Base-by-base conservation (phyloP, 1,140 invertebrate genomes). In the Notospermus geniculatus region DNA sequence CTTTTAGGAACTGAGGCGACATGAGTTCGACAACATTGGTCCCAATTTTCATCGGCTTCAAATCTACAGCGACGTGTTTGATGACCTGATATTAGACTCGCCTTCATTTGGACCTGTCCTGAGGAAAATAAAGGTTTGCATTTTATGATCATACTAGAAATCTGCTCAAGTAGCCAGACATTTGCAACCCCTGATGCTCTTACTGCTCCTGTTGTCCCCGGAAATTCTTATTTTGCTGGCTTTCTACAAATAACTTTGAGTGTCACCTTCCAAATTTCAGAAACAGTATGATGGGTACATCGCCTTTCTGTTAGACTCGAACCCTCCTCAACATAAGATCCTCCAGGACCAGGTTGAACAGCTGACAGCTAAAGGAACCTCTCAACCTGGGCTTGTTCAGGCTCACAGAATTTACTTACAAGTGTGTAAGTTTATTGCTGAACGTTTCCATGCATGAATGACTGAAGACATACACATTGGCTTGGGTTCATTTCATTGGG, bases 201-300 rank as follows among this genome's bases (percentile, higher is more conserved):
- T 43, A 15, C 15, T 43, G 41, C 15, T 15, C n/a, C 15, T 15
- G 41, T n/a, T 43, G 41, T n/a, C 41, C n/a, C 41, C n/a, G 15
- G 41, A 43, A 15, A 15, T 43, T 43, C 15, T n/a, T n/a, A n/a
- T 43, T 15, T n/a, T 15, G 41, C n/a, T n/a, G n/a, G 15, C n/a
- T 43, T 15, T n/a, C 41, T 15, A 43, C 15, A n/a, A n/a, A 43
- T 15, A 43, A 15, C 15, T 43, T n/a, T 15, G n/a, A n/a, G 15
- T n/a, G 41, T 43, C 13, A 13, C 11, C 11, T 13, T 13, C 25
- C 22, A 54, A 54, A 13, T 64, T 59, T 5, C 66, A 77, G 75
- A 65, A 67, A 19, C 75, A 77, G 62, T 80, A 80, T 73, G 76
- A 80, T 59, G 69, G 71, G 41, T 80, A 78, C 59, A 74, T 80